Base-by-base conservation (phyloP, 2,888 invertebrate species). In the Tetheella fluctuosa region DNA sequence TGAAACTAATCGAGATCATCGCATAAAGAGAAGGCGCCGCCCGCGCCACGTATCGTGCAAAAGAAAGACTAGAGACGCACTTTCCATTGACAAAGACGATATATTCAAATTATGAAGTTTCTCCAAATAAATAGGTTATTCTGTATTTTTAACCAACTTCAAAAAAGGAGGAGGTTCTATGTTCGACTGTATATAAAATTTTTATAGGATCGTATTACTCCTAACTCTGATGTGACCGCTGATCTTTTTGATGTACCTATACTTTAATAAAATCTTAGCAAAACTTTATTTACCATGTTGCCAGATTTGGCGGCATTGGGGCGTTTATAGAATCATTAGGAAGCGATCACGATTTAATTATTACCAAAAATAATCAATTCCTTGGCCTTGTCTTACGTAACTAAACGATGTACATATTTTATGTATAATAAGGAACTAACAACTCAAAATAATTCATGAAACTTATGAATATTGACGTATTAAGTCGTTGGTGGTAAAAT, bases 1-100 rank as follows among this genome's bases (percentile, higher is more conserved):
- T 84, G 86, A 86, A 88, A 88, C 85, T 84, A 81, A 82, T 84
- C 77, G 84, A 84, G 86, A 86, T 83, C 83, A 83, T 80, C 81
- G 79, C 80, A 83, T 82, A 86, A 84, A 85, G 84, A 83, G 78
- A 82, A 79, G 81, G 79, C 79, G 78, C 79, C 79, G 78, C 79
- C 48, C 30, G 20, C 23, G 20, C 23, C 74, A 77, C 78, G 81
- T 81, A 81, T 71, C 74, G 78, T 72, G 67, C 74, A 72, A 77
- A 80, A 84, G 83, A 83, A 82, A 85, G 73, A 79, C 77, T 48
- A 48, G 71, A 68, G 67, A 76, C 77, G 81, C 80, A 80, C 85
- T 86, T 87, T 86, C 86, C 84, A 86, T 79, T 73, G 71, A 79
- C 77, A 79, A 77, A 82, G 80, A 75, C 66, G 78, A 74, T 74